phyloP scores from a whole-genome alignment of 2,888 invertebrate species.

The Diplolepis rosae region DNA sequence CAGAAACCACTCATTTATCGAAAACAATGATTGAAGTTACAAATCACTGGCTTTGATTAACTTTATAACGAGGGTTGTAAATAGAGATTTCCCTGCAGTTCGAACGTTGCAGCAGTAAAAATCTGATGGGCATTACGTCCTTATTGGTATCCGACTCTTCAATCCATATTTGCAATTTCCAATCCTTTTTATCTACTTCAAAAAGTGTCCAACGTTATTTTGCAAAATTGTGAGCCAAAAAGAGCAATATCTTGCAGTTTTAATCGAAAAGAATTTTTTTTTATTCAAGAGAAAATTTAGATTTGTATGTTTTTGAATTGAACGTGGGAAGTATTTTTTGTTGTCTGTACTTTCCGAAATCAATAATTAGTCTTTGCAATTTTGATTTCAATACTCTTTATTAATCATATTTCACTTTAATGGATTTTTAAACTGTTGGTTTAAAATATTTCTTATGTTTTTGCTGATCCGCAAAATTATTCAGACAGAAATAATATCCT shows the following conservation, averaged over 20 bases:
- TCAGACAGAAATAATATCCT: too few species aligned
- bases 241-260: too few species aligned
- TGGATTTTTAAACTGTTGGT: too few species aligned
- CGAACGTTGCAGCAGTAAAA: conserved; percentile 17
- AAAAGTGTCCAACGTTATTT: not conserved
- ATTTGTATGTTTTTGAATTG: too few species aligned
- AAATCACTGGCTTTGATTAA: not conserved
- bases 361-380: too few species aligned
- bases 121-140: not conserved
- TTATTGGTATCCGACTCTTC: conserved; percentile 18
- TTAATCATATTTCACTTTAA: too few species aligned
- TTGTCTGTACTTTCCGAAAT: too few species aligned
- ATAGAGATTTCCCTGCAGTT: conserved; percentile 7
- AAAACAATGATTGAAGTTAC: not conserved
- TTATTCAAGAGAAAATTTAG: not conserved
- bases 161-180: conserved; percentile 23
- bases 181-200: conserved; percentile 24
- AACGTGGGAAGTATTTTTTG: too few species aligned
- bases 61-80: conserved; percentile 13
- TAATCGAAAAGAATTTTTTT: not conserved
- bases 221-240: not conserved
- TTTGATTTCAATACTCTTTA: too few species aligned
- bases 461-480: too few species aligned
- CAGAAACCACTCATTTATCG: not conserved
- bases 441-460: too few species aligned